Conservation (phyloP, 2,888 invertebrate genomes). For the Eupelmus urozonus region DNA sequence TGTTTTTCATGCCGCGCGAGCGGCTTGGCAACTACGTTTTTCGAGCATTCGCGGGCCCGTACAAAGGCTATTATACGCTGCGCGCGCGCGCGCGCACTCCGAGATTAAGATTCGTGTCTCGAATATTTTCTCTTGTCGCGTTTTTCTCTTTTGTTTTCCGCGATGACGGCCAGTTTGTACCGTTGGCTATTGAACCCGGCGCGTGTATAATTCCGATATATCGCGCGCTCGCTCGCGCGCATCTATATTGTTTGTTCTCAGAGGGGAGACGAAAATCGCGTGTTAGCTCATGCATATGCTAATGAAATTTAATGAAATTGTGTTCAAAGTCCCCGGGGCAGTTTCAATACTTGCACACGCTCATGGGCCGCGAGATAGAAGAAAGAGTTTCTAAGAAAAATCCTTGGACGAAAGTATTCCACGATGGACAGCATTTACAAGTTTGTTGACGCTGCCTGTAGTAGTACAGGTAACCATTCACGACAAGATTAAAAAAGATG, state of each 20-base stretch:
- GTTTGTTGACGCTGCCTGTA: too few species aligned
- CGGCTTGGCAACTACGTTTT: slow-evolving; percentile 1
- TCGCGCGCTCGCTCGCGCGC: background rate
- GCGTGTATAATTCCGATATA: slow-evolving; percentile 23
- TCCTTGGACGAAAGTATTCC: too few species aligned
- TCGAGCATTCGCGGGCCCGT: slow-evolving; percentile 6
- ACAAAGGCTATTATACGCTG: slow-evolving; percentile 24
- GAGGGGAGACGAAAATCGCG: background rate
- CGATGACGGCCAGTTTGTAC: background rate
- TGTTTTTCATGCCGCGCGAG: slow-evolving; percentile 38
- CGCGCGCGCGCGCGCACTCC: background rate
- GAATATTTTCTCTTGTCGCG: slow-evolving; percentile 37
- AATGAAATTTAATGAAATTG: slow-evolving; percentile 2
- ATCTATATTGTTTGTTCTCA: background rate
- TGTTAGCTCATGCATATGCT: slow-evolving; percentile 11
- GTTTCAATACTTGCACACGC: too few species aligned
- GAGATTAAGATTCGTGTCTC: slow-evolving; percentile 42
- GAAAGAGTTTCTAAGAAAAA: too few species aligned
- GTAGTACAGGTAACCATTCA: too few species aligned
- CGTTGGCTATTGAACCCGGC: slow-evolving; percentile 40
- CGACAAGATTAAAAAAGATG: too few species aligned
- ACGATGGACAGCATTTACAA: too few species aligned
- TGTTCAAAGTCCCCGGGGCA: too few species aligned
- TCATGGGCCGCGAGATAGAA: too few species aligned
- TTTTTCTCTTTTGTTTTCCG: slow-evolving; percentile 29